phyloP scores from a whole-genome alignment of 2,888 invertebrate species.

The Xanthia togata region DNA sequence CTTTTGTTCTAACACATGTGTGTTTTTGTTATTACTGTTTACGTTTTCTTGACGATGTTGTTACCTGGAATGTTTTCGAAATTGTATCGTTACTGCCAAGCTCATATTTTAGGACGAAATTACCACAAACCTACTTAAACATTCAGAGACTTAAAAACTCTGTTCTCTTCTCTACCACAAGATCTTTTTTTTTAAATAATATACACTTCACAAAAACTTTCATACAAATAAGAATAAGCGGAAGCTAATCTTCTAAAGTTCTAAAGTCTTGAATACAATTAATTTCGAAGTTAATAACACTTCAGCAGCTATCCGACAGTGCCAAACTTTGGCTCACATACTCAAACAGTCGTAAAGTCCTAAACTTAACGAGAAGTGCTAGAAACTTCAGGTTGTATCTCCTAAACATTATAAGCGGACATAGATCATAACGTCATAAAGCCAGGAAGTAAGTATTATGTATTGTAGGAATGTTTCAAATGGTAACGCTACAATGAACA shows the following conservation, averaged over 20 bases:
- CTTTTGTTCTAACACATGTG: conserved; percentile 50
- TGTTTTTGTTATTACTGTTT: conserved; percentile 54
- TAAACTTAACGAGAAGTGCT: conserved; percentile 44
- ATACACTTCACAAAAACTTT: conserved; percentile 13
- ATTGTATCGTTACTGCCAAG: conserved; percentile 2
- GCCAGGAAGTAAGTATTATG: background rate
- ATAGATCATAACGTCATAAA: conserved; percentile 40
- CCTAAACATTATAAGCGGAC: conserved; percentile 53
- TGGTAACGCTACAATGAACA: background rate
- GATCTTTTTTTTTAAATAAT: conserved; percentile 17
- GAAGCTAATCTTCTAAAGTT: conserved; percentile 23
- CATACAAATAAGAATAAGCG: conserved; percentile 21
- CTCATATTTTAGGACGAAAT: conserved; percentile 5
- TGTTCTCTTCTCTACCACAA: conserved; percentile 1
- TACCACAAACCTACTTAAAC: conserved; percentile 5
- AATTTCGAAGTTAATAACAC: conserved; percentile 59
- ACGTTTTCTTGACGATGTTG: conserved; percentile 45
- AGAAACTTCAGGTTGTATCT: conserved; percentile 54
- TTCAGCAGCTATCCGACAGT: conserved; percentile 43
- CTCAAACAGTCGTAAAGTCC: conserved; percentile 54
- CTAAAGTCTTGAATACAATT: conserved; percentile 45
- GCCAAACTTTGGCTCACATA: conserved; percentile 41
- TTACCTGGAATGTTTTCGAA: conserved; percentile 27
- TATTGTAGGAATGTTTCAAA: conserved; percentile 8
- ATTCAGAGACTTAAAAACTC: conserved; percentile 38